Conservation (phyloP, 1,140 invertebrate species). For the Argopecten irradians region DNA sequence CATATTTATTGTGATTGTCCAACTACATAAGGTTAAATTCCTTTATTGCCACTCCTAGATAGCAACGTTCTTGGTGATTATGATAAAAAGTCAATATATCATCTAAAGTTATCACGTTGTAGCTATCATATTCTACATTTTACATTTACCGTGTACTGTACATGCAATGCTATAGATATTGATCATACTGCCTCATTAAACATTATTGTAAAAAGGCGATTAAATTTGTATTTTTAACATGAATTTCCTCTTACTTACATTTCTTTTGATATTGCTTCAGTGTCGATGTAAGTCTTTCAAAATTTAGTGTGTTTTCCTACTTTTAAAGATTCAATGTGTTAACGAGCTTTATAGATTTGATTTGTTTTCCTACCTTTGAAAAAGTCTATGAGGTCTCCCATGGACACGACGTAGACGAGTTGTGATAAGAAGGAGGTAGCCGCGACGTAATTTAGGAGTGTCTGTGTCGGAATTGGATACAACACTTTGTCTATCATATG, state of each 20-base stretch:
- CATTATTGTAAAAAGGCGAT: too few relatives aligned
- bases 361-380: slow-evolving; percentile 38
- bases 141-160: too few relatives aligned
- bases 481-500: slow-evolving; percentile 50
- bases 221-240: too few relatives aligned
- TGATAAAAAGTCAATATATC: too few relatives aligned
- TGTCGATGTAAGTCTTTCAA: background rate
- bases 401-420: slow-evolving; percentile 48
- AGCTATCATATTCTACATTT: too few relatives aligned
- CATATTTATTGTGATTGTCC: background rate
- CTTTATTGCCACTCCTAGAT: background rate
- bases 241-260: background rate
- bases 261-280: background rate
- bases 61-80: background rate
- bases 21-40: background rate
- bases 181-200: too few relatives aligned
- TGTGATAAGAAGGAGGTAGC: slow-evolving; percentile 31
- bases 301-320: background rate
- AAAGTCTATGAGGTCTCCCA: slow-evolving; percentile 41
- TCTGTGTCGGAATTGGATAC: slow-evolving; percentile 46
- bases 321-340: background rate
- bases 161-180: too few relatives aligned
- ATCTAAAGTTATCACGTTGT: too few relatives aligned
- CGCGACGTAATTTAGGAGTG: slow-evolving; percentile 42
- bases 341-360: background rate